phyloP scores from a whole-genome alignment of 2,797 vertebrate species.

The Phaenicophaeus curvirostris region DNA sequence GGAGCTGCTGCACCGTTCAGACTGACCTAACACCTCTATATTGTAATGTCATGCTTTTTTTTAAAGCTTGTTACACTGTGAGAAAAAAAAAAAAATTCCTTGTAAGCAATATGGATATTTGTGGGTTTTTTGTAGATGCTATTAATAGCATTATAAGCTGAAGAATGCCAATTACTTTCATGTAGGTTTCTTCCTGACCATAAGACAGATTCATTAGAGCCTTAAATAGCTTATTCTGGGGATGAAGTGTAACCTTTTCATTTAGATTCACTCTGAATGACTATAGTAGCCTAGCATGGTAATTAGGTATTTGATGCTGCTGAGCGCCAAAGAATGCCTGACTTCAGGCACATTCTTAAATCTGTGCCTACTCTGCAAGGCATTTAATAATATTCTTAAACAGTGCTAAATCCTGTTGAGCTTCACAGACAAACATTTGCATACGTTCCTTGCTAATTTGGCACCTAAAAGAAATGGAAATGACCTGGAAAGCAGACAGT shows the following conservation, averaged over 20 bases:
- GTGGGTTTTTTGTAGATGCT: neutral
- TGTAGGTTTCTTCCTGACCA: neutral
- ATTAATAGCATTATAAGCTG: neutral
- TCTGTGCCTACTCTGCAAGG: neutral
- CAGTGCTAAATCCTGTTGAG: neutral
- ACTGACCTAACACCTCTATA: neutral
- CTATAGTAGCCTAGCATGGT: neutral
- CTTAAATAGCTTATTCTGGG: conserved; percentile 8
- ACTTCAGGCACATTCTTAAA: neutral
- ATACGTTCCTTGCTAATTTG: neutral
- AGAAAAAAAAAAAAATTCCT: neutral
- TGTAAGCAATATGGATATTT: neutral
- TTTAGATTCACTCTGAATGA: neutral
- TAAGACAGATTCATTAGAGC: neutral
- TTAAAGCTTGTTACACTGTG: neutral
- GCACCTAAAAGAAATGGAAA: neutral
- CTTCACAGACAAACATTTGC: neutral
- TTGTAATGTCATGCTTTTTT: neutral
- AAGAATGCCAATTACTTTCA: neutral
- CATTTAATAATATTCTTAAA: neutral
- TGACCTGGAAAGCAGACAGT: neutral
- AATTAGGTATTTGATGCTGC: neutral
- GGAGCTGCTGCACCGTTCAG: neutral
- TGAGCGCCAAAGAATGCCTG: neutral
- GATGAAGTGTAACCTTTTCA: neutral